A percentile compares a stretch with the other conserved stretches of the same genome.
These are phyloP conservation scores for Aythya baeri DNA, from an alignment of 2,113 vertebrate genomes.

Conservation along the genomic window DNA sequence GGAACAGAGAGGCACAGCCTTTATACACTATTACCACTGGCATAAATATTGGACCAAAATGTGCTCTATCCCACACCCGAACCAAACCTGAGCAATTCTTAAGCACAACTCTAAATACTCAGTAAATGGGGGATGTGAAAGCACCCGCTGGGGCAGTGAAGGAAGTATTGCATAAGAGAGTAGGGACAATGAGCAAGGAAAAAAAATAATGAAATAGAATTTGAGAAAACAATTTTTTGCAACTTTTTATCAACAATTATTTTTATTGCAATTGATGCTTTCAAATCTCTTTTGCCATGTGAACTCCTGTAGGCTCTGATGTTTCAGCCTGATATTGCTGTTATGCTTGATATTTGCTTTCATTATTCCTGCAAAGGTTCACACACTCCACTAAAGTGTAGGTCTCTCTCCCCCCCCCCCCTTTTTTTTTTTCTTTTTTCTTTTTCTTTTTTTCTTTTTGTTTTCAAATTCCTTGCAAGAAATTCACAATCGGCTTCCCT, in stretches of 20 bases:
- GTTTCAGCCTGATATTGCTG: neutral
- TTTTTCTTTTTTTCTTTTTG: neutral
- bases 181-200: neutral
- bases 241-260: neutral
- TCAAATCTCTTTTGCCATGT: neutral
- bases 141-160: neutral
- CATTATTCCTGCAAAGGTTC: slow-evolving; percentile 26
- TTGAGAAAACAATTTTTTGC: neutral
- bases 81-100: neutral
- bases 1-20: neutral
- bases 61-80: neutral
- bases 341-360: slow-evolving; percentile 4
- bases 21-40: neutral
- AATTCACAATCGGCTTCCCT: slow-evolving; percentile 7
- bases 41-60: neutral
- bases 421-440: neutral
- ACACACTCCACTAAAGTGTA: neutral
- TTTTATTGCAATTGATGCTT: neutral
- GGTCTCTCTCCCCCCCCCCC: neutral
- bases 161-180: neutral
- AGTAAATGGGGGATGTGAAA: neutral
- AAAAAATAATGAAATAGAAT: neutral
- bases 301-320: neutral
- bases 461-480: neutral
- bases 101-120: neutral